Conservation (phyloP, 2,797 vertebrate species). For the Hafferia zeledoni region DNA sequence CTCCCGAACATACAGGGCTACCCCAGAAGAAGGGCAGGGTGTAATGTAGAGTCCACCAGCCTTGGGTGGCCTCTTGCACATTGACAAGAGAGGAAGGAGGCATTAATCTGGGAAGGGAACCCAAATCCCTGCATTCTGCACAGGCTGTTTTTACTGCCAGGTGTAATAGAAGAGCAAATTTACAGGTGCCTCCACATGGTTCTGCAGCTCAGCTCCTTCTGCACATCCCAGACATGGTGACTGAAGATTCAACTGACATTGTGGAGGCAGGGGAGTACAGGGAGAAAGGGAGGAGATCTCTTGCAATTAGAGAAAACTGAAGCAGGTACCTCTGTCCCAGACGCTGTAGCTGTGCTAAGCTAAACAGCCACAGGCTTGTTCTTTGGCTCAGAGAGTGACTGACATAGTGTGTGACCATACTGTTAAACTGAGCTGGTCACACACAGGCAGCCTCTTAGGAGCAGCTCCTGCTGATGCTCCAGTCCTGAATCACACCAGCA, state of each 20-base stretch:
- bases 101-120: neutral
- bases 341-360: neutral
- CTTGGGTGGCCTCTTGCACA: neutral
- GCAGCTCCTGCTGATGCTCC: neutral
- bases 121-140: neutral
- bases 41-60: neutral
- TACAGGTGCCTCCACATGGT: neutral
- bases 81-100: neutral
- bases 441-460: neutral
- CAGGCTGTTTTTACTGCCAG: neutral
- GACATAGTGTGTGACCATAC: neutral
- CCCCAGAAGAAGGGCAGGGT: neutral
- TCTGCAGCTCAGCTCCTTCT: neutral
- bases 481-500: neutral
- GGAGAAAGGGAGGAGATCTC: neutral
- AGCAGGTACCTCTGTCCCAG: neutral
- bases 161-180: neutral
- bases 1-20: neutral
- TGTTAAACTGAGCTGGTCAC: neutral
- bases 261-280: neutral
- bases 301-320: neutral
- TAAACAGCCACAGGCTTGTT: neutral
- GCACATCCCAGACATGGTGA: neutral
- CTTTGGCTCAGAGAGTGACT: neutral
- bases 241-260: neutral